Evolutionary conservation across 2,113 vertebrate species (phyloP), one percentile per base, ranked within the genome.

Genomic region (Sander lucioperca): DNA sequence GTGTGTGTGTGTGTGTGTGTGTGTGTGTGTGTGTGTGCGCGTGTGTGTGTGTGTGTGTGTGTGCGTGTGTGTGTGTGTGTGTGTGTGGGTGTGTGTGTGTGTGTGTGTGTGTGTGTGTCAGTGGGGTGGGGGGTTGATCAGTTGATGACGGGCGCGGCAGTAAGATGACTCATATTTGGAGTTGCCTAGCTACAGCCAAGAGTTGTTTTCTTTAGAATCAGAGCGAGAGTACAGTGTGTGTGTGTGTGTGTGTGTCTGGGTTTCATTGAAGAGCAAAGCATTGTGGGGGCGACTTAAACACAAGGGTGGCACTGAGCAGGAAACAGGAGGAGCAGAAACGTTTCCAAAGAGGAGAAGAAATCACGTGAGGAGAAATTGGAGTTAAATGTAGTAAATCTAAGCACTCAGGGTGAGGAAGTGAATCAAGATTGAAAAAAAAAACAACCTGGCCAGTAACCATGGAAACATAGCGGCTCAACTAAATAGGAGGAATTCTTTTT

Each of bases 111-210:
- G 67, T 48, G 63, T 48, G 43, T 14, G 56, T 0, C 2, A 21
- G 0, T 19, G 61, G 9, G 65, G 23, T 48, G 6, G n/a, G n/a
- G 68, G 50, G 62, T 3, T 61, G 78, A 92, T 91, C 86, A 79
- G 85, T 89, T 83, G 88, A 88, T 87, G 87, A 92, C 84, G 93
- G 94, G 94, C 70, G 94, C 89, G 93, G 94, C 85, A 68, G 83
- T 54, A 58, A 39, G 89, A 91, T 95, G 94, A 95, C 90, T 95
- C 94, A 95, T 91, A 90, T 94, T 95, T 93, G 86, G 88, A 87
- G 94, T 95, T 95, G 94, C 94, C 91, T 94, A 95, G 94, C 85
- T 94, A 94, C 94, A 63, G 83, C 82, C 71, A 79, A 71, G 87
- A 94, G 90, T 94, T 95, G 94, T 95, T 95, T 95, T 94, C 91